Evolutionary conservation across 1,140 invertebrate species (phyloP).

Genomic region (Cyphomyrmex costatus): DNA sequence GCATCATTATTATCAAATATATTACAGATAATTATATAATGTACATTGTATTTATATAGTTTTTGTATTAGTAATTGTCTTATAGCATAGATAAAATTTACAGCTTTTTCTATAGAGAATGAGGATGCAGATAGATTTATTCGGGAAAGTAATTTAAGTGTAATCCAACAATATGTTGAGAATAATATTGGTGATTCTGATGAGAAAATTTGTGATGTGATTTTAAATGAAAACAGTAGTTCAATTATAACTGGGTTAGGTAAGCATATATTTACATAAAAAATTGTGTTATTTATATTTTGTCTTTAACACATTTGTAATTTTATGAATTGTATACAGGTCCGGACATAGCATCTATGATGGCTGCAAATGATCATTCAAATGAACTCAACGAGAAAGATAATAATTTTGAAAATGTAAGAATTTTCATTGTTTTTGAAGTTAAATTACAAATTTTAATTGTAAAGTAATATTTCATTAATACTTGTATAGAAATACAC

Average conservation of each 20-base stretch:
- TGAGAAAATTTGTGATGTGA: slow-evolving; percentile 29
- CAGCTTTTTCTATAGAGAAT: slow-evolving; percentile 68
- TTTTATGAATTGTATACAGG: slow-evolving; percentile 74
- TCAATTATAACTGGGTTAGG: slow-evolving; percentile 76
- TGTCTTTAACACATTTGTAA: slow-evolving; percentile 9
- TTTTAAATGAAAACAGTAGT: slow-evolving; percentile 36
- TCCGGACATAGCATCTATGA: slow-evolving; percentile 85
- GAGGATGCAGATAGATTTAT: slow-evolving; percentile 88
- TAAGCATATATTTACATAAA: slow-evolving; percentile 48
- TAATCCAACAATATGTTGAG: slow-evolving; percentile 86
- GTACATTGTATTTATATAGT: background rate
- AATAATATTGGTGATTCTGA: slow-evolving; percentile 73
- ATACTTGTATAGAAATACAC: background rate
- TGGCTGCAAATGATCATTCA: slow-evolving; percentile 70
- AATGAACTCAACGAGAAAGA: slow-evolving; percentile 70
- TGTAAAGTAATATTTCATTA: background rate
- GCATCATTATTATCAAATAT: no score
- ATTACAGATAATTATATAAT: background rate
- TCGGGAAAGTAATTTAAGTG: slow-evolving; percentile 87
- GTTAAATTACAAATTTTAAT: background rate
- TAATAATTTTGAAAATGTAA: slow-evolving; percentile 80
- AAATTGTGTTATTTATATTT: slow-evolving; percentile 25
- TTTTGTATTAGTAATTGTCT: background rate
- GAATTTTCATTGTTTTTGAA: background rate
- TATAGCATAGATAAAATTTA: background rate